These are phyloP conservation scores for Wiebesia pumilae DNA, from an alignment of 1,140 invertebrate genomes.

Conservation along the genomic window DNA sequence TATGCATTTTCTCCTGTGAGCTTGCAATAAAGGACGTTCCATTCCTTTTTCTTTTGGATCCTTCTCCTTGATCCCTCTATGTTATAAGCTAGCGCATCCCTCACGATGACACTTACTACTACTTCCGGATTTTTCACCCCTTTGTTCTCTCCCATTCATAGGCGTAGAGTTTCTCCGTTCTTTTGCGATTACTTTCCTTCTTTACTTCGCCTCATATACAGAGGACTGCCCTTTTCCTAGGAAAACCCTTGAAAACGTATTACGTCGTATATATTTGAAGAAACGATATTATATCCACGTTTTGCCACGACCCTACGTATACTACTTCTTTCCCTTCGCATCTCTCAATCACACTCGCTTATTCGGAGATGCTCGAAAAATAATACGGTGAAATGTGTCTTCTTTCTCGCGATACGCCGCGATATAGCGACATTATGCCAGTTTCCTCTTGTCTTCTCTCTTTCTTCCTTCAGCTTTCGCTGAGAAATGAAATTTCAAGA, in stretches of 20 bases:
- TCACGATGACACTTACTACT: constrained; percentile 56
- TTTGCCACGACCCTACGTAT: constrained; percentile 57
- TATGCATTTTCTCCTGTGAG: constrained; percentile 56
- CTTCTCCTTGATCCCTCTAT: not conserved
- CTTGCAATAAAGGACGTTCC: constrained; percentile 57
- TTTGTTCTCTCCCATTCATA: constrained; percentile 7
- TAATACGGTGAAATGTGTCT: constrained; percentile 61
- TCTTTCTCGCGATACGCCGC: constrained; percentile 38
- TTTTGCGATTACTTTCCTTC: constrained; percentile 18
- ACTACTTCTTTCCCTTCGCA: constrained; percentile 41
- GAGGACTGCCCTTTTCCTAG: not conserved
- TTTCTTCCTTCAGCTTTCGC: not conserved
- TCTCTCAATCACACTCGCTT: constrained; percentile 48
- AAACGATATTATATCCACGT: constrained; percentile 62
- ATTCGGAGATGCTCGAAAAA: constrained; percentile 53
- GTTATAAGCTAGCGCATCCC: constrained; percentile 55
- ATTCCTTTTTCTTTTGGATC: not conserved
- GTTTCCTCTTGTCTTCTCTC: not conserved
- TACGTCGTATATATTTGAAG: constrained; percentile 59
- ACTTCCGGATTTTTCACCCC: constrained; percentile 12
- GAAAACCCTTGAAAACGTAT: constrained; percentile 63
- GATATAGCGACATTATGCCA: constrained; percentile 50
- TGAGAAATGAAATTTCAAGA: constrained; percentile 51
- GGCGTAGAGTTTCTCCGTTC: not conserved
- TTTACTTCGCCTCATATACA: constrained; percentile 1